phyloP scores from a whole-genome alignment of 2,888 invertebrate genomes.

The Ypsolopha scabrella region DNA sequence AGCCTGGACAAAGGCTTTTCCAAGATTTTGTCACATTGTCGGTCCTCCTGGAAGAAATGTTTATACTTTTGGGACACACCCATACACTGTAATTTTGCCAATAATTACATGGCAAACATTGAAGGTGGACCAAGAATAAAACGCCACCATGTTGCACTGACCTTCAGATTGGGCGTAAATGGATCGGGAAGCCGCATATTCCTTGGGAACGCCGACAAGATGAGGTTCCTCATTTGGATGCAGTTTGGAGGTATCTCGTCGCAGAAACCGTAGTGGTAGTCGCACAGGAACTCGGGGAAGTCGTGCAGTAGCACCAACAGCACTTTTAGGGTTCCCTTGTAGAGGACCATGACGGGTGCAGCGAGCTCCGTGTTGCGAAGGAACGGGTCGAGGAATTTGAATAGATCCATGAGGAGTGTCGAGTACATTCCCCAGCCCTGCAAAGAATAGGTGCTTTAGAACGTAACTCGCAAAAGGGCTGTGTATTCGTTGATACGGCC shows the following conservation, averaged over 20 bases:
- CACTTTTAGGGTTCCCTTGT: slow-evolving; percentile 96
- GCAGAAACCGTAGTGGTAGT: slow-evolving; percentile 99
- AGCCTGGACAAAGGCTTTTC: no score
- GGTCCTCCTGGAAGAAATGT: no score
- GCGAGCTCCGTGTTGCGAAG: slow-evolving; percentile 96
- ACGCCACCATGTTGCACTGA: not conserved
- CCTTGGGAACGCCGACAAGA: slow-evolving; percentile 96
- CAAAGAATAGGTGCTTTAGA: slow-evolving; percentile 8
- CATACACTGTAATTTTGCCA: no score
- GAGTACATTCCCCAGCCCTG: slow-evolving; percentile 97
- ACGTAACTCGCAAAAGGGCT: not conserved
- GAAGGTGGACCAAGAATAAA: not conserved
- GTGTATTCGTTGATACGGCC: no score
- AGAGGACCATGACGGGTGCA: slow-evolving; percentile 92
- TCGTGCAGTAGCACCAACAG: slow-evolving; percentile 96
- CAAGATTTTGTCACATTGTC: no score
- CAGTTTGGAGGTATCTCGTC: slow-evolving; percentile 99
- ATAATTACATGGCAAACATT: no score
- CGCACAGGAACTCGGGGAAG: slow-evolving; percentile 99
- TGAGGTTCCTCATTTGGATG: slow-evolving; percentile 98
- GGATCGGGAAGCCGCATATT: slow-evolving; percentile 99
- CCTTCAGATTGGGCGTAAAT: slow-evolving; percentile 95
- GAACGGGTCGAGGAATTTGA: slow-evolving; percentile 97
- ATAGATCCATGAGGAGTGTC: slow-evolving; percentile 93
- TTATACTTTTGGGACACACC: no score